Evolutionary conservation across 2,113 vertebrate species (phyloP).

Genomic region (Acinonyx jubatus): DNA sequence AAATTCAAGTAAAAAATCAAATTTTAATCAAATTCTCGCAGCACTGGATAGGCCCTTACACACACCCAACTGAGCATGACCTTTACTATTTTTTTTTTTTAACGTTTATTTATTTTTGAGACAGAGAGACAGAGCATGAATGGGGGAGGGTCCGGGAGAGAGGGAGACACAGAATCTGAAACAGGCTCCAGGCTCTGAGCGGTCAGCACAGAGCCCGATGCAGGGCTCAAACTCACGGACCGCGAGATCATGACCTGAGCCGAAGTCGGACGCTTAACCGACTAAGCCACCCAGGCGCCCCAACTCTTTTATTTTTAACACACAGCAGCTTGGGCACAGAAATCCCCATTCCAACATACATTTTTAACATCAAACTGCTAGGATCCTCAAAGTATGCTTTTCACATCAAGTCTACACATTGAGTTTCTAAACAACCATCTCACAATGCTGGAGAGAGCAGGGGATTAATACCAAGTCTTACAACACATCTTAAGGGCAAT

Average conservation of each 20-base stretch:
- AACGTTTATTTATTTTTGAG: neutral
- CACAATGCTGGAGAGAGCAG: conserved; percentile 30
- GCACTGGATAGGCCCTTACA: neutral
- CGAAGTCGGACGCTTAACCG: neutral
- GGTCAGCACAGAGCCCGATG: neutral
- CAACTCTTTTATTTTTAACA: neutral
- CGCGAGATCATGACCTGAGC: neutral
- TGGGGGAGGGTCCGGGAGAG: too few relatives aligned
- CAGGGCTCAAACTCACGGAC: neutral
- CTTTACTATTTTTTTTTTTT: neutral
- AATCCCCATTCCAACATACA: neutral
- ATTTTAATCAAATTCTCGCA: conserved; percentile 25
- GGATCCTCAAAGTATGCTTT: conserved; percentile 46
- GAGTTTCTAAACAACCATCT: conserved; percentile 55
- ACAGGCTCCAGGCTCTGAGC: neutral
- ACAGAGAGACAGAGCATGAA: too few relatives aligned
- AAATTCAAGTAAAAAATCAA: conserved; percentile 22
- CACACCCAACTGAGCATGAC: neutral
- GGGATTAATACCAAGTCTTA: conserved; percentile 64
- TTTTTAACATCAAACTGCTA: conserved; percentile 17
- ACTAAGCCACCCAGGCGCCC: neutral
- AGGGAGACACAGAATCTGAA: neutral
- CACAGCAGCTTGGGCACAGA: neutral
- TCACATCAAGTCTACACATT: neutral
- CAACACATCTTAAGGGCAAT: conserved; percentile 64